A percentile compares a stretch with the other conserved stretches of the same genome.
Evolutionary conservation across 2,888 invertebrate species (phyloP).

Genomic region (Frankliniella intonsa): DNA sequence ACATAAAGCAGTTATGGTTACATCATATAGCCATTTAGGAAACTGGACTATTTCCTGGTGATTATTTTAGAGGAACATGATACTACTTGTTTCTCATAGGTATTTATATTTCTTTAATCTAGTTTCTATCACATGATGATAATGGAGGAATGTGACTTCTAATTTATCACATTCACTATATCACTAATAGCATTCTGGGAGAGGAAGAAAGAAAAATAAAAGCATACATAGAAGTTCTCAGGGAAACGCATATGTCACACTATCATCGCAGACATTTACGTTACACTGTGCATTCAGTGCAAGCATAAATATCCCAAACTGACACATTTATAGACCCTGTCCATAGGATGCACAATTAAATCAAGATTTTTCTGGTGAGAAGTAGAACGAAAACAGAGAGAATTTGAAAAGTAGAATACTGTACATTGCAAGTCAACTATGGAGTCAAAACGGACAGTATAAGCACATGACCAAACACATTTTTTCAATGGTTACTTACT

Average conservation of each 20-base stretch:
- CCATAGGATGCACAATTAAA: neutral
- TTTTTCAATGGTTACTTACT: neutral
- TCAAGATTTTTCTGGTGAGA: neutral
- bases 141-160: neutral
- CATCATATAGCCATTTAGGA: neutral
- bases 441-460: too few relatives aligned
- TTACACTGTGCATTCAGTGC: neutral
- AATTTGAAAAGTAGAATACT: neutral
- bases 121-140: neutral
- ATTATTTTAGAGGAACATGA: neutral
- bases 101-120: neutral
- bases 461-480: too few relatives aligned
- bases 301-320: neutral
- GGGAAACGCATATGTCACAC: neutral
- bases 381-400: neutral
- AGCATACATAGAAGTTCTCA: neutral
- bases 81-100: neutral
- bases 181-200: conserved; percentile 12
- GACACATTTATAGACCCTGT: neutral
- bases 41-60: neutral
- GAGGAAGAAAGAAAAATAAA: neutral
- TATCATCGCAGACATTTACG: neutral
- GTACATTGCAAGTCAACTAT: neutral
- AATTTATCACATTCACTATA: conserved; percentile 13
- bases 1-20: neutral